Base-by-base conservation (phyloP, 2,113 vertebrate genomes). In the Circaetus cinerascens region DNA sequence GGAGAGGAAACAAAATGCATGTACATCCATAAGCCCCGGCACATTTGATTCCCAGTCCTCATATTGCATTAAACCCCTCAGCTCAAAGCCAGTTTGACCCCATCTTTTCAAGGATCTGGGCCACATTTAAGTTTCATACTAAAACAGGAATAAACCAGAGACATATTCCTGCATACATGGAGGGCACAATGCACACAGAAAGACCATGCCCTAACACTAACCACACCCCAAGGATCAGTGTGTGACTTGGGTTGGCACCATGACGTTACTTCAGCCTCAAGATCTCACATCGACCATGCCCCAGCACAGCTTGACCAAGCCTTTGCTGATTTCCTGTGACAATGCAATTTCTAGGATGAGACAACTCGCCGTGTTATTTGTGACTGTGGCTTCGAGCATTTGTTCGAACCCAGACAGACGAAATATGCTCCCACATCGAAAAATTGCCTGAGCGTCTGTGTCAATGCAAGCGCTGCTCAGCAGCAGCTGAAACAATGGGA, bases 401-500 rank as follows among this genome's bases (percentile, higher is more conserved):
- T 59, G 53, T 46, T 36, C 10, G 0, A 67, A 67, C n/a, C 57
- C 50, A 22, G 71, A 56, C 53, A 62, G 66, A 84, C 0, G 1
- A 76, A 82, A 72, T 26, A 60, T 1, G 21, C 21, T 93, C 71
- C 63, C 72, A 41, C 46, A 32, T 6, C 11, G 11, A 76, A 62
- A 90, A 91, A 67, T 3, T 71, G 86, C 91, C 80, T 0, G 1
- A 36, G 79, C 4, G 30, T 38, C 55, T 67, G 66, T 63, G 77
- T n/a, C 72, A 84, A 11, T 1, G 25, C 23, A 5, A 90, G 75
- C 4, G 2, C 27, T 0, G 80, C 87, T 73, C 11, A 0, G 57
- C 69, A 60, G 55, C 34, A 79, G 32, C 86, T 81, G 38, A 60
- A 56, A 95, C 96, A 91, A 87, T 21, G 72, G 68, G 9, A 93